A percentile compares a stretch with the other conserved stretches of the same genome.
phyloP scores from a whole-genome alignment of 64 coral and sea anemone genomes.

The Montipora efflorescens region DNA sequence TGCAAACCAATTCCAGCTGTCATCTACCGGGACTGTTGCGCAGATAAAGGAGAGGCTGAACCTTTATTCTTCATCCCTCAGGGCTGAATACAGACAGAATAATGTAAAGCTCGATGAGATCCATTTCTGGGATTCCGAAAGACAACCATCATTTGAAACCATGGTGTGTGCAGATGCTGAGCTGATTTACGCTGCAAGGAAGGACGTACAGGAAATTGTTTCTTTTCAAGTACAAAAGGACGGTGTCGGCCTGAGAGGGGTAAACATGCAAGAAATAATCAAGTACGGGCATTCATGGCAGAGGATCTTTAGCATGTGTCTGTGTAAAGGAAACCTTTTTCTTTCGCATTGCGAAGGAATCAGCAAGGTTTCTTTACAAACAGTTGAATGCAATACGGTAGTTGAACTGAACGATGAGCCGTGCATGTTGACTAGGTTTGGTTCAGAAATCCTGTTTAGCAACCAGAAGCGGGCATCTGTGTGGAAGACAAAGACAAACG shows the following conservation, averaged over 20 bases:
- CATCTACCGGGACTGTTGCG: constrained; percentile 36
- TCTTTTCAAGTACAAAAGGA: constrained; percentile 77
- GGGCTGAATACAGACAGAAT: neutral
- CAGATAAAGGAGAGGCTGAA: neutral
- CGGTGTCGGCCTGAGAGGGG: constrained; percentile 52
- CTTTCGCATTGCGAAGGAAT: constrained; percentile 60
- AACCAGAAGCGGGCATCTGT: constrained; percentile 21
- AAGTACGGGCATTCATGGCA: constrained; percentile 10
- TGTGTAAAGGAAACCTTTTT: constrained; percentile 33
- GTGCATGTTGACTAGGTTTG: too few relatives aligned
- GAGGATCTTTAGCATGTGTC: constrained; percentile 69
- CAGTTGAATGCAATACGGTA: too few relatives aligned
- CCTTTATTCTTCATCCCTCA: neutral
- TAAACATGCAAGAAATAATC: constrained; percentile 22
- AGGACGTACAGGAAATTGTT: constrained; percentile 1
- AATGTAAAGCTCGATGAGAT: constrained; percentile 31
- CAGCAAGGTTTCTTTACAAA: neutral
- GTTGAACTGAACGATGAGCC: too few relatives aligned
- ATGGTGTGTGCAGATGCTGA: constrained; percentile 42
- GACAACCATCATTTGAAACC: constrained; percentile 4
- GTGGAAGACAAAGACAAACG: neutral
- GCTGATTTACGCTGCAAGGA: constrained; percentile 49
- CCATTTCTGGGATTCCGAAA: constrained; percentile 56
- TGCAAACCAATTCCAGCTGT: constrained; percentile 17
- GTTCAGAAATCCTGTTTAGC: too few relatives aligned